Percentiles rank a stretch among this genome's conserved stretches.
These are phyloP conservation scores for Florisuga fusca DNA, from an alignment of 2,797 vertebrate genomes.

Conservation along the genomic window DNA sequence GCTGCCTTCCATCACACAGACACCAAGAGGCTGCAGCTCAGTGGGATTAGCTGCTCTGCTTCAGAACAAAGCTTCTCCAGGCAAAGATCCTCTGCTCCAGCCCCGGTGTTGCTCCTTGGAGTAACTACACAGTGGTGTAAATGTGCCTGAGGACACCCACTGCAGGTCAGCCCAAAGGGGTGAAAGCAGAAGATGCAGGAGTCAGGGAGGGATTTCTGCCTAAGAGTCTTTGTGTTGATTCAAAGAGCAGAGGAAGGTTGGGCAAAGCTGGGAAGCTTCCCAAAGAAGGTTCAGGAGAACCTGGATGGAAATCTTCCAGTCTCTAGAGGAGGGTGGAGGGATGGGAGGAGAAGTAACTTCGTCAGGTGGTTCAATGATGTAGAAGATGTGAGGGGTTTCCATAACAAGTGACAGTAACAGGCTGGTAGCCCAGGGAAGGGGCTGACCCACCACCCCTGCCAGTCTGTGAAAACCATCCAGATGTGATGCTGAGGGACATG, in stretches of 20 bases:
- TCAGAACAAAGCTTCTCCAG: neutral
- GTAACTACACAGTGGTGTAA: neutral
- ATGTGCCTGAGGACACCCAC: neutral
- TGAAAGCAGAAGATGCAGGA: neutral
- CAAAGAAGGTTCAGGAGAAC: neutral
- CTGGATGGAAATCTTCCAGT: neutral
- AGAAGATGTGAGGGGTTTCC: neutral
- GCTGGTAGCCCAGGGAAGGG: neutral
- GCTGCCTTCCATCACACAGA: neutral
- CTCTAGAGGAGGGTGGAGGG: neutral
- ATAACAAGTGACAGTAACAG: neutral
- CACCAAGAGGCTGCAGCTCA: neutral
- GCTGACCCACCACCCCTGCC: neutral
- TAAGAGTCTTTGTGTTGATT: neutral
- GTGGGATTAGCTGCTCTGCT: neutral
- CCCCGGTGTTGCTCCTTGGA: fast-evolving
- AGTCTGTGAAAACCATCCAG: neutral
- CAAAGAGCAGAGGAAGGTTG: neutral
- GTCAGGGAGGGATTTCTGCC: neutral
- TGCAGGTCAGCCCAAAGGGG: neutral
- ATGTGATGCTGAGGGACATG: fast-evolving
- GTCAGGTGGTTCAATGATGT: neutral
- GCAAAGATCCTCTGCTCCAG: neutral
- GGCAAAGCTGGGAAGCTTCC: neutral
- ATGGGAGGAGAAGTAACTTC: neutral